Percentiles rank a stretch among this genome's conserved stretches.
phyloP scores from a whole-genome alignment of 2,797 vertebrate species.

The Micrastur ruficollis region DNA sequence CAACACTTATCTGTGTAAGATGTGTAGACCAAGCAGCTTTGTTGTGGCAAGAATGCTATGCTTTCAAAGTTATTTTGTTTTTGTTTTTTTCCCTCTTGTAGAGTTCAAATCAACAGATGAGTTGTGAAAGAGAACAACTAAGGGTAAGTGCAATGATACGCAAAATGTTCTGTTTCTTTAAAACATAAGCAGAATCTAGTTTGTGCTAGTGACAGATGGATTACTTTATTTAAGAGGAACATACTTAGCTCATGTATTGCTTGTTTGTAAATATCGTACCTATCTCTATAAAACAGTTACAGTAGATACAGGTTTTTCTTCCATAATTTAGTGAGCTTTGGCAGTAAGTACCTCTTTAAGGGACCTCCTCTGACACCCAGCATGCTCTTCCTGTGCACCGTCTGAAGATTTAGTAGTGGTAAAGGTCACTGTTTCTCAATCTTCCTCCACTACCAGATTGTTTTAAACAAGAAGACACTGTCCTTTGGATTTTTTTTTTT shows the following conservation, averaged over 20 bases:
- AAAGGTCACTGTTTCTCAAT: slow-evolving; percentile 1
- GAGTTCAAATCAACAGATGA: slow-evolving; percentile 87
- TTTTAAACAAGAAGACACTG: background rate
- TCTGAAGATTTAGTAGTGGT: background rate
- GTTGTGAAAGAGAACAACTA: slow-evolving; percentile 84
- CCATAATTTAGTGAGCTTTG: slow-evolving; percentile 5
- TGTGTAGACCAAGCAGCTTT: background rate
- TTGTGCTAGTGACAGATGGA: slow-evolving; percentile 20
- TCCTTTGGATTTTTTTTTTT: background rate
- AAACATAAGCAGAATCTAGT: slow-evolving; percentile 5
- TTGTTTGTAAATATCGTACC: slow-evolving; percentile 53
- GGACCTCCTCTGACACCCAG: background rate
- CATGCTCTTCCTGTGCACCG: background rate
- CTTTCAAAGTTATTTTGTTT: slow-evolving; percentile 2
- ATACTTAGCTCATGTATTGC: slow-evolving; percentile 46
- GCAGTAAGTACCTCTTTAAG: background rate
- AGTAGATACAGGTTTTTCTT: slow-evolving; percentile 1
- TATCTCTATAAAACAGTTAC: slow-evolving; percentile 17
- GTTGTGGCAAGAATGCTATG: background rate
- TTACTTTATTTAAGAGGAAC: background rate
- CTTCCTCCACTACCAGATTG: background rate
- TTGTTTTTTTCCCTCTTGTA: slow-evolving; percentile 67
- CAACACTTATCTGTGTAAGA: background rate
- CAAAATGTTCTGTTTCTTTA: background rate
- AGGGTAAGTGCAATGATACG: slow-evolving; percentile 78